A percentile compares a stretch with the other conserved stretches of the same genome.
Conservation (phyloP, 1,140 invertebrate species). For the Drosophila nebulosa region DNA sequence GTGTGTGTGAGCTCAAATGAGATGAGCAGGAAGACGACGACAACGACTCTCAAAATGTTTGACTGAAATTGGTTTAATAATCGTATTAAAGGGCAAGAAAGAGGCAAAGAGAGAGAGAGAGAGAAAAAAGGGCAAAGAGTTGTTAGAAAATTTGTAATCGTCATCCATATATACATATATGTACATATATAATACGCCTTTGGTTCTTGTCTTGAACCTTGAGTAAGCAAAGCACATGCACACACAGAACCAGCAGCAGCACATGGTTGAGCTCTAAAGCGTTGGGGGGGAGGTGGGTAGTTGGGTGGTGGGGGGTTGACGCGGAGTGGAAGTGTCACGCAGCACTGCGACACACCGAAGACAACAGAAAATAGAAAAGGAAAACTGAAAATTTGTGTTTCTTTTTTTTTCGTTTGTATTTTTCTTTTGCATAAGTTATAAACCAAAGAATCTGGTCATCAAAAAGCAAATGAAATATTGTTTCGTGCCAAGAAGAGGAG, state of each 20-base stretch:
- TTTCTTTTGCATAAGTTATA: neutral
- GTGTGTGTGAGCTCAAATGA: constrained; percentile 10
- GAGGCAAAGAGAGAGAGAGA: neutral
- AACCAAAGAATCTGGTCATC: constrained; percentile 7
- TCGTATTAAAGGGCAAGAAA: too few species aligned
- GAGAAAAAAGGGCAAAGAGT: neutral
- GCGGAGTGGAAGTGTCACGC: neutral
- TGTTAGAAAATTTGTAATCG: constrained; percentile 2
- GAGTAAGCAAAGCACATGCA: constrained; percentile 58
- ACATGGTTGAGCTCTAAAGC: constrained; percentile 4
- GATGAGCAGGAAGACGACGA: too few species aligned
- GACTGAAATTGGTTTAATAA: too few species aligned
- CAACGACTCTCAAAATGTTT: too few species aligned
- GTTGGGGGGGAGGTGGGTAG: neutral
- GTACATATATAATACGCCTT: neutral
- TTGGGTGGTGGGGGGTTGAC: neutral
- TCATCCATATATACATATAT: neutral
- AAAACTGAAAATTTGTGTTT: neutral
- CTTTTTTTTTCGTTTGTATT: neutral
- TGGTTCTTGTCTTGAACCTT: constrained; percentile 72
- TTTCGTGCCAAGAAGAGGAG: constrained; percentile 56
- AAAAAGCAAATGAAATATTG: constrained; percentile 64
- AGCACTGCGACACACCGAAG: neutral
- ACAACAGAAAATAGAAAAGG: neutral
- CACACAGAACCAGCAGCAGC: constrained; percentile 34